Evolutionary conservation across 2,888 invertebrate species (phyloP).

Genomic region (Ectemnius lituratus): DNA sequence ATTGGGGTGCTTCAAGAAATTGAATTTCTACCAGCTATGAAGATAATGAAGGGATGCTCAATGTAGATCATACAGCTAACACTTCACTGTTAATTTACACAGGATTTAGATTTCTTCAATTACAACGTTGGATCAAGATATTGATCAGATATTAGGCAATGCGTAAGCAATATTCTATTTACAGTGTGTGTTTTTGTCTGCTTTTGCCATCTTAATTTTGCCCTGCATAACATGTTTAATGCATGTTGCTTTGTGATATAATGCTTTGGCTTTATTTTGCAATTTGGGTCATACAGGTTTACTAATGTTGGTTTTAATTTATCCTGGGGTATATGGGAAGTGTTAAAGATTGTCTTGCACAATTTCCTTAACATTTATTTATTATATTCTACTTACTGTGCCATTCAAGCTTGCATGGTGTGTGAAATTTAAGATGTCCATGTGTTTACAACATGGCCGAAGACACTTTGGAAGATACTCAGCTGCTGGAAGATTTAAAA

Average conservation of each 20-base stretch:
- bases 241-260: slow-evolving; percentile 11
- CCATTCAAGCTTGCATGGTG: too few species aligned
- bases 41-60: slow-evolving; percentile 2
- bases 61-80: slow-evolving; percentile 36
- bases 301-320: slow-evolving; percentile 18
- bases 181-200: slow-evolving; percentile 31
- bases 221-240: slow-evolving; percentile 28
- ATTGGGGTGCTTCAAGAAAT: too few species aligned
- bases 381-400: too few species aligned
- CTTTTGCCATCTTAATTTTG: slow-evolving; percentile 17
- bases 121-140: slow-evolving; percentile 53
- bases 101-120: slow-evolving; percentile 47
- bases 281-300: slow-evolving; percentile 4
- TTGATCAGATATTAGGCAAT: slow-evolving; percentile 49
- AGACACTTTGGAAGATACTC: neutral
- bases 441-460: too few species aligned
- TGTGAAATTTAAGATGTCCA: too few species aligned
- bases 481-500: slow-evolving; percentile 8
- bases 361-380: too few species aligned
- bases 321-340: slow-evolving; percentile 4
- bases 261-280: neutral
- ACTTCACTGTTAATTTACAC: slow-evolving; percentile 37
- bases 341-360: too few species aligned
- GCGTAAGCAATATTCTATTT: slow-evolving; percentile 56
- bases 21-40: too few species aligned